phyloP scores from a whole-genome alignment of 2,888 invertebrate species.

The Brassicogethes aeneus region DNA sequence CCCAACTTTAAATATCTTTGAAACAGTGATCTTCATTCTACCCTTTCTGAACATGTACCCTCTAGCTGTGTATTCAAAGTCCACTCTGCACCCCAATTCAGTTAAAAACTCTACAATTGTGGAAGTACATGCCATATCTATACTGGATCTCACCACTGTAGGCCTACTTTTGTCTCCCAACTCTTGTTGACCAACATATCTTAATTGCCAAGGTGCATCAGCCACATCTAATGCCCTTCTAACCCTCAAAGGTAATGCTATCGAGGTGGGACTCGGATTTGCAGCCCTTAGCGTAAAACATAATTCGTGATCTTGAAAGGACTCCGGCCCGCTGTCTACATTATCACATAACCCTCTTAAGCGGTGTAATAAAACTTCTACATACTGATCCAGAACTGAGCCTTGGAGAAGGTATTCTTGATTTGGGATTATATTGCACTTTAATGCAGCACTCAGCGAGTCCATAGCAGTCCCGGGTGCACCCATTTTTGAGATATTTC shows the following conservation, averaged over 20 bases:
- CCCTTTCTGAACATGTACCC: constrained; percentile 95
- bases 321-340: constrained; percentile 82
- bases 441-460: constrained; percentile 67
- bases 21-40: constrained; percentile 93
- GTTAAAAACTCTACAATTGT: constrained; percentile 86
- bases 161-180: constrained; percentile 81
- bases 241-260: constrained; percentile 62
- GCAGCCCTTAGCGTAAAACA: constrained; percentile 71
- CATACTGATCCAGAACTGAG: constrained; percentile 83
- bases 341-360: constrained; percentile 89
- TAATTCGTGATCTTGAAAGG: constrained; percentile 90
- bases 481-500: too few species aligned
- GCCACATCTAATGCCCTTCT: constrained; percentile 74
- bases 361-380: constrained; percentile 83
- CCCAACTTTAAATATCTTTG: constrained; percentile 75
- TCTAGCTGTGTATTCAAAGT: constrained; percentile 89
- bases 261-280: constrained; percentile 48
- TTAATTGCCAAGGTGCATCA: constrained; percentile 80
- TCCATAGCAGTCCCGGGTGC: constrained; percentile 60
- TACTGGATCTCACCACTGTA: constrained; percentile 83
- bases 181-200: constrained; percentile 89
- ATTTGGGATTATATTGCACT: constrained; percentile 81
- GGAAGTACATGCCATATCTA: constrained; percentile 86
- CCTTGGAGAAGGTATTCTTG: constrained; percentile 92
- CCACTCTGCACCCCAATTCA: constrained; percentile 83